Evolutionary conservation across 2,797 vertebrate genomes (phyloP), one percentile per base, ranked within the genome.

Genomic region (Molossus molossus): DNA sequence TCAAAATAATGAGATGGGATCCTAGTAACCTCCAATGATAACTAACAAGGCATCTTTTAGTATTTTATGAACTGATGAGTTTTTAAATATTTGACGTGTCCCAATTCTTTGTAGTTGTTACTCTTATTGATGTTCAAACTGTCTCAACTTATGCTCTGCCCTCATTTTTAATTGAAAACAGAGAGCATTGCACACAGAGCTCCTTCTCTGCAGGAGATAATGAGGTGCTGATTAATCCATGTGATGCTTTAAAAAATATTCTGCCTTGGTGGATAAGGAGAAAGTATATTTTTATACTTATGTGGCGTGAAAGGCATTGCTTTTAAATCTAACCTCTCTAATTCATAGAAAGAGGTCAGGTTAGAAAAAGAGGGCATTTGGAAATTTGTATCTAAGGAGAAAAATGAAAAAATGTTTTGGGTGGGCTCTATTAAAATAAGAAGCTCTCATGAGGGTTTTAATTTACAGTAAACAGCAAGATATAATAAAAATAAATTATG

Each of bases 101-200:
- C 77, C 72, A 95, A 73, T 94, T 94, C 72, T 62, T 73, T 90
- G 92, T 14, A 60, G 57, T 88, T 88, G 40, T 85, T 95, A 70
- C 40, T 69, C 69, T 81, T 86, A 86, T 27, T 65, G 45, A 91
- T 87, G 29, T 11, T 69, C 37, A 94, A 76, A 87, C 90, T 72
- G 9, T 84, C 45, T 33, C n/a, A 90, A 84, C 33, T 90, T 92
- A 57, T 45, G 55, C 60, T 55, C 58, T 87, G 67, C 75, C 67
- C 57, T 94, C 57, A 86, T 90, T 94, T 94, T 93, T 94, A 95
- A 90, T 58, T 89, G 79, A 95, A 93, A 80, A 92, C 55, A 73
- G 62, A 92, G 37, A 90, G 25, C 37, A 77, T 1, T 94, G 18
- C 37, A 90, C 73, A 15, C 57, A 87, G 55, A 90, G 21, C 15